These are phyloP conservation scores for Plutella xylostella DNA, from an alignment of 2,888 invertebrate species.

Conservation along the genomic window DNA sequence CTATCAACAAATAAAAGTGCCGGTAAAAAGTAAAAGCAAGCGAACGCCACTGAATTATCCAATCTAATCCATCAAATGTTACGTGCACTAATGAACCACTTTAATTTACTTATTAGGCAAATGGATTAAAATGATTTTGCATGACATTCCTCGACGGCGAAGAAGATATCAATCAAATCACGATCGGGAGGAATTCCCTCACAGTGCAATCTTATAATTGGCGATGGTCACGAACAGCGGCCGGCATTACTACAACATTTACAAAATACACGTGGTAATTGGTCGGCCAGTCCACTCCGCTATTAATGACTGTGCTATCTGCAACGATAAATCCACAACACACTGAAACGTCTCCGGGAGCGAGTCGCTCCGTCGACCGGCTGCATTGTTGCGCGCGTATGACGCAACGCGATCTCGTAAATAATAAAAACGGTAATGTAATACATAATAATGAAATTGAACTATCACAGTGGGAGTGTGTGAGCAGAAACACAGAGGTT, in stretches of 20 bases:
- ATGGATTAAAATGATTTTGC: neutral
- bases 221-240: slow-evolving; percentile 24
- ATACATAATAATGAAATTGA: slow-evolving; percentile 1
- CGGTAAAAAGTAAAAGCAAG: neutral
- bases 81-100: slow-evolving; percentile 13
- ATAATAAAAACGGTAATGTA: slow-evolving; percentile 1
- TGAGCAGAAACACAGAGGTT: neutral
- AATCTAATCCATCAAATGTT: slow-evolving; percentile 9
- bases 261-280: slow-evolving; percentile 21
- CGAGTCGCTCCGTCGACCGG: neutral
- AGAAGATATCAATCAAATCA: slow-evolving; percentile 16
- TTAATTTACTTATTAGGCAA: slow-evolving; percentile 2
- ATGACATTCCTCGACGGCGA: neutral
- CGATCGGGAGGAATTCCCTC: slow-evolving; percentile 13
- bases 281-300: slow-evolving; percentile 18
- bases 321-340: neutral
- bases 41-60: neutral
- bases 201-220: slow-evolving; percentile 23
- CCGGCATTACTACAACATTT: slow-evolving; percentile 22
- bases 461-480: slow-evolving; percentile 1
- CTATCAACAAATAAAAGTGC: too few relatives aligned
- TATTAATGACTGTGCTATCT: slow-evolving; percentile 9
- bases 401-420: neutral
- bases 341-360: neutral
- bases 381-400: neutral